Evolutionary conservation across 2,113 vertebrate genomes (phyloP), one percentile per base, ranked within the genome.

Genomic region (Rhegmatorhina hoffmannsi): DNA sequence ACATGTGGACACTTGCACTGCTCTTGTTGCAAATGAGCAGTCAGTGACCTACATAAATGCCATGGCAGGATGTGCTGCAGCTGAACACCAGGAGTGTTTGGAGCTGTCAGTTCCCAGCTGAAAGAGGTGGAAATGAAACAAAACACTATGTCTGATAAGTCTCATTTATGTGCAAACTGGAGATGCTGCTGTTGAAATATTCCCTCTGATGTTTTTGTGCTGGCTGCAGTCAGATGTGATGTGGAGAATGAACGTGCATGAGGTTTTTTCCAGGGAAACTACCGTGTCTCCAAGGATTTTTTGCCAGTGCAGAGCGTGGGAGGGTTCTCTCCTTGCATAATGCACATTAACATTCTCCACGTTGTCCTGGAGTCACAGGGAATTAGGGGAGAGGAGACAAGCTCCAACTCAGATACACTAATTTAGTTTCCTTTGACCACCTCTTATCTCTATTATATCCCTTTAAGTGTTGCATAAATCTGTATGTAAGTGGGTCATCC

Each of bases 241-340:
- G 23, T 24, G 34, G n/a, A 52, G 72, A 83, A 13, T 25, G 67
- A 95, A 50, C 0, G 1, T 26, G 17, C 28, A 38, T 53, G 72
- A 60, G 26, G 9, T 36, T 21, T 63, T 67, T 87, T 76, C 15
- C 15, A 14, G 84, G 84, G 90, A 60, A 93, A 73, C 76, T 36
- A 84, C 92, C 36, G 9, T 0, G 4, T 95, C 64, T 95, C 76
- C 1, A 12, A 89, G 76, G 88, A 52, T 13, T 70, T 79, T 84
- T 87, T 74, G 60, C 68, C 84, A 80, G 66, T 91, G 68, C 67
- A 36, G 26, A 18, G 50, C 1, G 68, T 95, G 83, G 83, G 93
- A 96, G 93, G 92, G 85, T 89, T 93, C 34, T 89, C 87, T 94
- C 44, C 83, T 90, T 95, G 83, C 70, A 93, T 91, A 90, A 94